Conservation (phyloP, 2,797 vertebrate species). For the Moxostoma hubbsi region DNA sequence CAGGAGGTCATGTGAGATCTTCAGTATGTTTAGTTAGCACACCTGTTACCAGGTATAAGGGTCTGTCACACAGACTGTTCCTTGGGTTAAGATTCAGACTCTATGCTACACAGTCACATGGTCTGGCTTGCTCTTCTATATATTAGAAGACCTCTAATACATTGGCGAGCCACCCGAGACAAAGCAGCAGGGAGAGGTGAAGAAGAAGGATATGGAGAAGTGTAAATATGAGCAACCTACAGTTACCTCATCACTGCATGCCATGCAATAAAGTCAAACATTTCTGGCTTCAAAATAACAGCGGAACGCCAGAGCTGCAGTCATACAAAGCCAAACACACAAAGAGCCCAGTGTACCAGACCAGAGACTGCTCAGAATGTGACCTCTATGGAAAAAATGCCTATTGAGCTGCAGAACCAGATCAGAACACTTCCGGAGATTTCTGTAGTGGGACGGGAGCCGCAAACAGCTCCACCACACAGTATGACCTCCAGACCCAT, state of each 20-base stretch:
- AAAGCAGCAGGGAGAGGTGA: background rate
- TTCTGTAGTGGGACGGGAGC: slow-evolving; percentile 59
- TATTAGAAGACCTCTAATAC: no score
- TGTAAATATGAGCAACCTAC: background rate
- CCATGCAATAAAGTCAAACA: slow-evolving; percentile 6
- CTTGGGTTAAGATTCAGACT: no score
- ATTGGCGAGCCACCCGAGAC: no score
- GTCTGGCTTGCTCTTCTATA: no score
- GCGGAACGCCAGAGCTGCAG: background rate
- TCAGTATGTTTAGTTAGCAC: no score
- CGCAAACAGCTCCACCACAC: background rate
- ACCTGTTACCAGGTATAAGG: no score
- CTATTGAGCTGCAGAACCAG: slow-evolving; percentile 68
- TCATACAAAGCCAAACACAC: slow-evolving; percentile 49
- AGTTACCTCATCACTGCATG: slow-evolving; percentile 28
- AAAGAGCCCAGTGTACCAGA: slow-evolving; percentile 69
- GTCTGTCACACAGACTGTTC: no score
- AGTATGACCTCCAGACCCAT: slow-evolving; percentile 70
- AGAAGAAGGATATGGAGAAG: background rate
- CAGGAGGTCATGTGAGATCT: no score
- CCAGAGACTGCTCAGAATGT: slow-evolving; percentile 50
- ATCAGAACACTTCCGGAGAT: slow-evolving; percentile 69
- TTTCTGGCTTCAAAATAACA: background rate
- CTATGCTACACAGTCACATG: no score
- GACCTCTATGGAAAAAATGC: slow-evolving; percentile 60